These are phyloP conservation scores for Aradus depressus DNA, from an alignment of 2,888 invertebrate genomes.

Conservation along the genomic window DNA sequence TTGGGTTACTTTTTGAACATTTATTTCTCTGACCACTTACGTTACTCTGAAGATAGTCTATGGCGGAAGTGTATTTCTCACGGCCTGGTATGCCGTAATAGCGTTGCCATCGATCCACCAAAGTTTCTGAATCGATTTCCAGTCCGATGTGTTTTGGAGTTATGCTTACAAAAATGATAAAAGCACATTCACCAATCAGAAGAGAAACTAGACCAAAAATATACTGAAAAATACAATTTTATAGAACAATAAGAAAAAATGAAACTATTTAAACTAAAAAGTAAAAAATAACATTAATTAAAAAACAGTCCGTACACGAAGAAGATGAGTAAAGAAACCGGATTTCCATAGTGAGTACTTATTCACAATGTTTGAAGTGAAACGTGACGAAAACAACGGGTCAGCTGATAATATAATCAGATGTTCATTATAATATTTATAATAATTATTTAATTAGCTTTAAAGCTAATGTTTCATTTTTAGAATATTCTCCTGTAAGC, in stretches of 20 bases:
- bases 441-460: too few relatives aligned
- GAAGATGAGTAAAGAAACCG: background rate
- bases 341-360: background rate
- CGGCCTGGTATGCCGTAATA: constrained; percentile 63
- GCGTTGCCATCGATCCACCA: constrained; percentile 58
- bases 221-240: constrained; percentile 44
- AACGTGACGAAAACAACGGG: too few relatives aligned
- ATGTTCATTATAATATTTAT: too few relatives aligned
- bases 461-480: too few relatives aligned
- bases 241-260: background rate
- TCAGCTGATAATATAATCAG: too few relatives aligned
- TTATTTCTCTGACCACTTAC: too few relatives aligned
- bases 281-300: background rate
- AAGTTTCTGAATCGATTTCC: constrained; percentile 52
- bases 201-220: constrained; percentile 56
- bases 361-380: too few relatives aligned
- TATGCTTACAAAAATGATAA: constrained; percentile 56
- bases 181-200: constrained; percentile 55
- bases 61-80: constrained; percentile 65
- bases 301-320: background rate
- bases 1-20: too few relatives aligned
- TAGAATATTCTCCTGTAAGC: too few relatives aligned
- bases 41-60: constrained; percentile 63
- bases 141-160: constrained; percentile 71
- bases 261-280: background rate